Evolutionary conservation across 2,113 vertebrate species (phyloP).

Genomic region (Lynx canadensis): DNA sequence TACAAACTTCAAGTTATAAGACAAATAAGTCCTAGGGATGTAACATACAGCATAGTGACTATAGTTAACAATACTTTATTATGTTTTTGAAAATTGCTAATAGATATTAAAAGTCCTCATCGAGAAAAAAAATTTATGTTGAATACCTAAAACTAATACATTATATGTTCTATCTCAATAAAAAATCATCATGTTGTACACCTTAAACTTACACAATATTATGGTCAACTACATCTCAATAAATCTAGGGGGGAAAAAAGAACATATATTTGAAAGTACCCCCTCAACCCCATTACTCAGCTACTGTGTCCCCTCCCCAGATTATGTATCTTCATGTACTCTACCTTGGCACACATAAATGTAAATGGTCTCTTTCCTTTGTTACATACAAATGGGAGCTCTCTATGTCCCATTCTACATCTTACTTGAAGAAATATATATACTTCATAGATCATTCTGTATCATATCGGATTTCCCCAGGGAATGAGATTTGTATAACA

Average conservation of each 20-base stretch:
- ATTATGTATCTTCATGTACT: neutral
- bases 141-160: neutral
- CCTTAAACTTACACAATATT: neutral
- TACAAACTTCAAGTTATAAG: neutral
- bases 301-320: neutral
- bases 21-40: neutral
- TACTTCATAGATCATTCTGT: neutral
- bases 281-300: neutral
- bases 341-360: neutral
- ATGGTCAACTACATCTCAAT: neutral
- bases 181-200: neutral
- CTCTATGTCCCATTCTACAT: neutral
- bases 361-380: neutral
- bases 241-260: neutral
- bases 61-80: neutral
- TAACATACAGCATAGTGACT: neutral
- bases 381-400: neutral
- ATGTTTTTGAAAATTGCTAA: neutral
- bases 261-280: neutral
- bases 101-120: neutral
- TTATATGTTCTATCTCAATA: neutral
- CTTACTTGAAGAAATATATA: neutral
- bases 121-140: neutral
- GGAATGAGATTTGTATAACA: neutral
- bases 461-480: neutral